phyloP scores from a whole-genome alignment of 2,113 vertebrate species.

The Xerus inauris region DNA sequence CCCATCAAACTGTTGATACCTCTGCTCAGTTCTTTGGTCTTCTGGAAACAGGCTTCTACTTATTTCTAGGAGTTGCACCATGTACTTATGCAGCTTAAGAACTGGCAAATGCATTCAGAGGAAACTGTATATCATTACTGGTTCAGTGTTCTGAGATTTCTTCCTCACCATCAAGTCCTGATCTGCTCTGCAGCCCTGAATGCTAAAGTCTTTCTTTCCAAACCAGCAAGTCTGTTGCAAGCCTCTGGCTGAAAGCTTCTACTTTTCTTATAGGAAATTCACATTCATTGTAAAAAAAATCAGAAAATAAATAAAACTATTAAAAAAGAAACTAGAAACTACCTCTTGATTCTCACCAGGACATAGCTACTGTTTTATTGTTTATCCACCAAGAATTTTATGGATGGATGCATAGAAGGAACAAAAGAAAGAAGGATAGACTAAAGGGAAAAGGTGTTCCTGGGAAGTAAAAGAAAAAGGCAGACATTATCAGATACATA shows the following conservation, averaged over 20 bases:
- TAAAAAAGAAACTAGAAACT: neutral
- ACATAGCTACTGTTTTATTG: neutral
- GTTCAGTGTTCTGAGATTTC: neutral
- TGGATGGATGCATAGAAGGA: neutral
- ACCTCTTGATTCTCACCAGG: neutral
- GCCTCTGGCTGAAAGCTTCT: neutral
- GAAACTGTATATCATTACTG: conserved; percentile 2
- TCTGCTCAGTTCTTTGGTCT: neutral
- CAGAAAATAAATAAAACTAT: neutral
- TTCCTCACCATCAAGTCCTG: neutral
- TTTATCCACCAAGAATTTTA: neutral
- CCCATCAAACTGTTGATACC: accelerated
- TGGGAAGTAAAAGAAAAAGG: neutral
- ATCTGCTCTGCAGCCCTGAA: neutral
- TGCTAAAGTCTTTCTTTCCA: neutral
- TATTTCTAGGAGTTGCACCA: neutral
- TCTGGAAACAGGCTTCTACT: neutral
- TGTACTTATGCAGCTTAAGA: neutral
- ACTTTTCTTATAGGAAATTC: neutral
- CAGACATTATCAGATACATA: neutral
- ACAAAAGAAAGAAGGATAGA: neutral
- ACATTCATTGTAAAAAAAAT: neutral
- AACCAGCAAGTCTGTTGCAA: neutral
- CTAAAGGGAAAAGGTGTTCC: neutral
- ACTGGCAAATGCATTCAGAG: neutral